Conservation (phyloP, 2,113 vertebrate genomes). For the Hippocampus guttulatus region DNA sequence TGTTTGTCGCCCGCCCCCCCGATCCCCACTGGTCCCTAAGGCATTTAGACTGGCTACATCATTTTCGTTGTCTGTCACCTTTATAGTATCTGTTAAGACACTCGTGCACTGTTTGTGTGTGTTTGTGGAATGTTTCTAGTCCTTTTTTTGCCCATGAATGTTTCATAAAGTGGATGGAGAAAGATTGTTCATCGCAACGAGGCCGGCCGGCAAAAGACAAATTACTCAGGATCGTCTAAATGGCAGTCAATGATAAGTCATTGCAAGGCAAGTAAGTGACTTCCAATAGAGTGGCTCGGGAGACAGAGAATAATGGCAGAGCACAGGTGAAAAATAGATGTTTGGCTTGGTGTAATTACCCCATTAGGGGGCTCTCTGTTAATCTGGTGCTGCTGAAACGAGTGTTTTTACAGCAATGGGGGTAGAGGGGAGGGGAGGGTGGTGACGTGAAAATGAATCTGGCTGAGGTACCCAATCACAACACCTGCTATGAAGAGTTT, state of each 20-base stretch:
- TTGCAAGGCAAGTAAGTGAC: slow-evolving; percentile 91
- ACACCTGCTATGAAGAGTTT: slow-evolving; percentile 66
- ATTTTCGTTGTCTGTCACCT: slow-evolving; percentile 74
- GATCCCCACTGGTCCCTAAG: slow-evolving; percentile 44
- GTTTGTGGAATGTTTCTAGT: slow-evolving; percentile 72
- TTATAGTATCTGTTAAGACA: slow-evolving; percentile 74
- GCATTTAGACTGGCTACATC: slow-evolving; percentile 65
- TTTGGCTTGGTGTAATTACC: slow-evolving; percentile 81
- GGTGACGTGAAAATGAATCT: slow-evolving; percentile 62
- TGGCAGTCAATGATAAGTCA: slow-evolving; percentile 98
- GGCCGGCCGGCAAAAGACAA: slow-evolving; percentile 90
- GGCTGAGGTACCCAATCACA: slow-evolving; percentile 57
- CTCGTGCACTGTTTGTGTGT: slow-evolving; percentile 61
- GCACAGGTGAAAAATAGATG: slow-evolving; percentile 85
- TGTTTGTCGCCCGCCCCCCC: slow-evolving; percentile 1
- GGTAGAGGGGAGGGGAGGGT: slow-evolving; percentile 14
- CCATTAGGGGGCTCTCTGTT: slow-evolving; percentile 78
- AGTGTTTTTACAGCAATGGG: slow-evolving; percentile 69
- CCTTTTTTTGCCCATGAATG: slow-evolving; percentile 79
- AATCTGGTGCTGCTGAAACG: slow-evolving; percentile 71
- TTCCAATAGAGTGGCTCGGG: slow-evolving; percentile 89
- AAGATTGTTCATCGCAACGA: slow-evolving; percentile 89
- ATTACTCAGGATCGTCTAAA: slow-evolving; percentile 86
- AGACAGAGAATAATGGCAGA: slow-evolving; percentile 90
- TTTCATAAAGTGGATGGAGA: slow-evolving; percentile 89